A percentile compares a stretch with the other conserved stretches of the same genome.
Evolutionary conservation across 2,797 vertebrate species (phyloP).

Genomic region (Geotrypetes seraphini): DNA sequence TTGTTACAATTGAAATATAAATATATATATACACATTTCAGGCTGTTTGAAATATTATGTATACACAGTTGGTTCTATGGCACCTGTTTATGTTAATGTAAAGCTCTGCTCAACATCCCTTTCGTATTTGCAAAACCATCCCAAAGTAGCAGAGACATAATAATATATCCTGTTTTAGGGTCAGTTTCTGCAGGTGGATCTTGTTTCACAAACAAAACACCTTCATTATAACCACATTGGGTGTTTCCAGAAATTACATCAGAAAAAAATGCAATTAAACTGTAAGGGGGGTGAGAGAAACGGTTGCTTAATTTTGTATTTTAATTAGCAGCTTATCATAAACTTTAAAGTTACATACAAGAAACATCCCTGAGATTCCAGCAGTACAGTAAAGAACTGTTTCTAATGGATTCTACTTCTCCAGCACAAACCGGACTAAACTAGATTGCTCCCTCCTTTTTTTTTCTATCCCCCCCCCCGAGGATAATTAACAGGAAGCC

Average conservation of each 20-base stretch:
- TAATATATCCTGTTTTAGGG: conserved; percentile 22
- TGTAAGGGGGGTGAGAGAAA: conserved; percentile 44
- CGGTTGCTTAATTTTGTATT: conserved; percentile 51
- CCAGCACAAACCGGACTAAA: conserved; percentile 35
- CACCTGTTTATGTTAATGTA: no score
- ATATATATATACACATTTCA: no score
- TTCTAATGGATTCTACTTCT: conserved; percentile 52
- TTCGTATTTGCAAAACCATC: conserved; percentile 11
- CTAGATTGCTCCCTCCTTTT: conserved; percentile 22
- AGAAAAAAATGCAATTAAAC: conserved; percentile 59
- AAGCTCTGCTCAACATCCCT: no score
- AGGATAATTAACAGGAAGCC: no score
- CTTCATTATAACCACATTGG: conserved; percentile 30
- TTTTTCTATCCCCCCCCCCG: conserved; percentile 12
- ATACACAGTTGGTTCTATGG: no score
- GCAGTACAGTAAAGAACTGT: conserved; percentile 41
- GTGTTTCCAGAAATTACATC: conserved; percentile 63
- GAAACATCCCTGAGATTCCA: conserved; percentile 41
- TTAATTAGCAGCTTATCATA: conserved; percentile 47
- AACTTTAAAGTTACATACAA: conserved; percentile 43
- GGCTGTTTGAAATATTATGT: no score
- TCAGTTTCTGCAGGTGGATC: conserved; percentile 30
- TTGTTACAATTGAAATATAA: no score
- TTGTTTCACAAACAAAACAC: conserved; percentile 42
- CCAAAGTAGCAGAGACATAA: background rate